Evolutionary conservation across 2,888 invertebrate species (phyloP).

Genomic region (Ennomos erosarius): DNA sequence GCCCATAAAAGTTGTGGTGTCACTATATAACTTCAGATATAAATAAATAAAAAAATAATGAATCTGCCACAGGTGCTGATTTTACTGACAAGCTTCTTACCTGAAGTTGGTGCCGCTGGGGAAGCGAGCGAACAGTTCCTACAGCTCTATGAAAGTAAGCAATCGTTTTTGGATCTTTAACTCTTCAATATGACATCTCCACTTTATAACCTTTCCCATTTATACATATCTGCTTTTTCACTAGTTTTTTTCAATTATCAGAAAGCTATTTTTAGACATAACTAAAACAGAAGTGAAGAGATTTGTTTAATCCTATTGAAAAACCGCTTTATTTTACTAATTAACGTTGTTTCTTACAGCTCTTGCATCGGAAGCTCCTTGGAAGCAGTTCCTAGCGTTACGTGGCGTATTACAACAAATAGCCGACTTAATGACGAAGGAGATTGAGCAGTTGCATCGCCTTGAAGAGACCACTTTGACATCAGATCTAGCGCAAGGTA

Average conservation of each 20-base stretch:
- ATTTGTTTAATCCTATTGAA: too few relatives aligned
- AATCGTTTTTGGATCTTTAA: too few relatives aligned
- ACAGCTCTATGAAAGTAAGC: conserved; percentile 90
- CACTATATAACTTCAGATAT: too few relatives aligned
- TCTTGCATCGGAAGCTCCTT: conserved; percentile 93
- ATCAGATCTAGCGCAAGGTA: conserved; percentile 95
- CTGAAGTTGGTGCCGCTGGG: conserved; percentile 94
- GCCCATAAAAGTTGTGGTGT: too few relatives aligned
- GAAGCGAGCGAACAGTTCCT: conserved; percentile 97
- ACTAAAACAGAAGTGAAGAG: too few relatives aligned
- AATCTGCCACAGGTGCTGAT: conserved; percentile 87
- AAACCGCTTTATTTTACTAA: too few relatives aligned
- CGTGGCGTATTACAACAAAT: conserved; percentile 93
- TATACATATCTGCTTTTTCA: too few relatives aligned
- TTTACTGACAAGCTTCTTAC: conserved; percentile 94
- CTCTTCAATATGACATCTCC: too few relatives aligned
- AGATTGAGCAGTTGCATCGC: conserved; percentile 94
- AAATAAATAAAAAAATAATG: too few relatives aligned
- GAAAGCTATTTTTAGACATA: too few relatives aligned
- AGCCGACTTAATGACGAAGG: conserved; percentile 93
- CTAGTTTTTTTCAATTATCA: too few relatives aligned
- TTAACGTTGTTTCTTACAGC: conserved; percentile 53
- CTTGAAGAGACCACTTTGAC: conserved; percentile 97
- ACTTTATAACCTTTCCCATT: too few relatives aligned
- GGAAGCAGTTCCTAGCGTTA: conserved; percentile 97